A percentile compares a stretch with the other conserved stretches of the same genome.
Conservation (phyloP, 37 sponge, comb jelly and placozoan genomes). For the Petrosia ficiformis region DNA sequence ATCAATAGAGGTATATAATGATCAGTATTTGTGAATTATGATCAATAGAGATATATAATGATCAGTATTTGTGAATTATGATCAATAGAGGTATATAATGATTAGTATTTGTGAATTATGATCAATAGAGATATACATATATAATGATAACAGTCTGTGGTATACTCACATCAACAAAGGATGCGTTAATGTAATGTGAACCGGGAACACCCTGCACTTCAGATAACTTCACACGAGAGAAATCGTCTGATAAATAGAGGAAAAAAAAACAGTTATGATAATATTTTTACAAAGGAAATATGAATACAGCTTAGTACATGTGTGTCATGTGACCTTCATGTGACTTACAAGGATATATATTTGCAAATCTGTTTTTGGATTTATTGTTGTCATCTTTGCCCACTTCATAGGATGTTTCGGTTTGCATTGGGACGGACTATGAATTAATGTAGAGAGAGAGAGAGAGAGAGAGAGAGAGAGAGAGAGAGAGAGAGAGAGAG, state of each 20-base stretch:
- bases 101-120: too few species aligned
- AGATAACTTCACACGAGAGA: constrained; percentile 39
- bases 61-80: too few species aligned
- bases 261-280: background rate
- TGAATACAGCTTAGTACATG: background rate
- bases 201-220: constrained; percentile 22
- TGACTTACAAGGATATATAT: constrained; percentile 77
- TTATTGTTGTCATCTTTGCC: constrained; percentile 36
- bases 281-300: constrained; percentile 3
- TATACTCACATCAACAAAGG: constrained; percentile 51
- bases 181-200: constrained; percentile 66
- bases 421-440: background rate
- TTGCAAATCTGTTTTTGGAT: constrained; percentile 74
- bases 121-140: background rate
- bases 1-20: too few species aligned
- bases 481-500: constrained; percentile 4
- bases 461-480: constrained; percentile 5
- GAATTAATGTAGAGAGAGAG: background rate
- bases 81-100: too few species aligned
- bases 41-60: too few species aligned
- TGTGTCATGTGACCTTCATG: background rate
- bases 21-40: too few species aligned
- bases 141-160: background rate
- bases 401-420: constrained; percentile 17
- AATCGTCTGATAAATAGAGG: constrained; percentile 47